A percentile compares a stretch with the other conserved stretches of the same genome.
Evolutionary conservation across 2,113 vertebrate species (phyloP).

Genomic region (Phyllopteryx taeniolatus): DNA sequence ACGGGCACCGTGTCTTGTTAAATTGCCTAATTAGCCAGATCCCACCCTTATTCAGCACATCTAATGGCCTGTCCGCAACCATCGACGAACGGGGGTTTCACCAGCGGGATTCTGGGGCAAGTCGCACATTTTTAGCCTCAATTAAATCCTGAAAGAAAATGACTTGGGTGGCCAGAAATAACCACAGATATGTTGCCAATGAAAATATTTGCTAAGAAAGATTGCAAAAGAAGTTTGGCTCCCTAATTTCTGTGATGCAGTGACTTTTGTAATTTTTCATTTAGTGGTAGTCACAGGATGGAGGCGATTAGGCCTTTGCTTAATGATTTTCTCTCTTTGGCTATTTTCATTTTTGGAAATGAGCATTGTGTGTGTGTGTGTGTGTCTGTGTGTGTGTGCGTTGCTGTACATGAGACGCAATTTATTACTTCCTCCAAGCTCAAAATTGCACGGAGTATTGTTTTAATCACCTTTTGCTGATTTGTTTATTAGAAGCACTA

Average conservation of each 20-base stretch:
- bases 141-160: conserved; percentile 30
- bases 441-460: not conserved
- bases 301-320: conserved; percentile 50
- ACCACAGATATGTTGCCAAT: not conserved
- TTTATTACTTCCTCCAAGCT: not conserved
- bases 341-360: conserved; percentile 22
- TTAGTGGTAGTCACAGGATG: conserved; percentile 15
- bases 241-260: conserved; percentile 41
- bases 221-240: not conserved
- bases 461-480: not conserved
- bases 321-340: conserved; percentile 38
- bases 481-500: too few species aligned
- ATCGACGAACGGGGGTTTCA: conserved; percentile 41
- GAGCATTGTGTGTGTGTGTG: not conserved
- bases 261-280: conserved; percentile 34
- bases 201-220: conserved; percentile 7
- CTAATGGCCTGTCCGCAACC: conserved; percentile 52
- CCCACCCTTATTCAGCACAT: conserved; percentile 46
- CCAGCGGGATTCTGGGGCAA: conserved; percentile 25
- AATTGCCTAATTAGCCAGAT: conserved; percentile 50
- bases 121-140: conserved; percentile 42
- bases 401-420: not conserved
- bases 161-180: not conserved
- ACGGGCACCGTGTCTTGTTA: conserved; percentile 48
- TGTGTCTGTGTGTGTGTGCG: too few species aligned